Base-by-base conservation (phyloP, 2,888 invertebrate genomes). In the Augochlorella aurata region DNA sequence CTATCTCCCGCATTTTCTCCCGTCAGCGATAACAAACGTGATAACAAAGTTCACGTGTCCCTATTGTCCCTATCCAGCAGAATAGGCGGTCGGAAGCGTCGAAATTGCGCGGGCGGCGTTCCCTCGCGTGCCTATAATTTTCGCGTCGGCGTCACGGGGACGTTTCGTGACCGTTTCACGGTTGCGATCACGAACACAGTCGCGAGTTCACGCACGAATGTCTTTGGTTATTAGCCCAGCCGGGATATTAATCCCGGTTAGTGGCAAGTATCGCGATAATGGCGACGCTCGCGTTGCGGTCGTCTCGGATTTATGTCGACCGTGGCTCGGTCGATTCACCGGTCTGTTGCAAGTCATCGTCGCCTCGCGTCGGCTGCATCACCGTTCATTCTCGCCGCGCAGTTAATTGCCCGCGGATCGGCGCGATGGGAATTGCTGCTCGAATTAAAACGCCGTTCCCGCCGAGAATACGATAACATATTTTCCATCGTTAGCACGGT, bases 221-320 rank as follows among this genome's bases (percentile, higher is more conserved):
- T 78, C 82, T 85, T 81, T 74, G 79, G 76, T 86, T 87, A 85
- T 81, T 87, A 87, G 81, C 76, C 78, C 58, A 38, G 61, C 47
- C 45, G 65, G 80, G 74, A 83, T 88, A 88, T 86, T 88, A 84
- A 88, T 88, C 79, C 81, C 65, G 75, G 81, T 83, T 83, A 82
- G 78, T 74, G 78, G 79, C 81, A 87, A 87, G 84, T 82, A 76
- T 77, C 83, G 72, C 69, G 83, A 87, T 85, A 86, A 86, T 80
- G 76, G 77, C 79, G 83, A 82, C 85, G 83, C 79, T 79, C 75
- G 83, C 74, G 76, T 79, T 65, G 81, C 79, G 83, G 76, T 87
- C 85, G 75, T 49, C 67, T 44, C 67, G 77, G 87, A 87, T 87
- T 85, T 83, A 87, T 78, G 78, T 79, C 77, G 77, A 66, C 70